Evolutionary conservation across 2,113 vertebrate species (phyloP), one percentile per base, ranked within the genome.

Genomic region (Anarrhichthys ocellatus): DNA sequence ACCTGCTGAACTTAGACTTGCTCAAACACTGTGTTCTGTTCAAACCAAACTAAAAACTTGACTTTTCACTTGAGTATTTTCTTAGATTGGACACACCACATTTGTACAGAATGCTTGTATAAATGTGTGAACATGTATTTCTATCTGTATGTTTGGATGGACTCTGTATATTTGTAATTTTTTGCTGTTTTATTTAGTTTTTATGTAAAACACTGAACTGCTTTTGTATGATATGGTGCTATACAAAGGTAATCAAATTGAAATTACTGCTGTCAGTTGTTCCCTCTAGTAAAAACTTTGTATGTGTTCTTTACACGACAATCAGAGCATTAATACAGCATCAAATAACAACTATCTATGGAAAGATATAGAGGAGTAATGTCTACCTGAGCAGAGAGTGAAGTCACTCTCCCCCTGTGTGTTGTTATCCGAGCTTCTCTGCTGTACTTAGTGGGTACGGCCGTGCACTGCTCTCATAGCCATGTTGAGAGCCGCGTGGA

Each of bases 121-220:
- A 11, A 15, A 6, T 48, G 14, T 10, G 38, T 38, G 40, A 17
- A 6, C 6, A 52, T 52, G 50, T 18, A 24, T 24, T 24, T 24
- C 1, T 56, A 56, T 56, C 8, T 24, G 63, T 42, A 6, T 42
- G 22, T 36, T 9, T 63, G 5, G 24, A 29, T 15, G 14, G 56
- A 29, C 18, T 36, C 32, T 36, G 2, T 36, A 20, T 62, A 36
- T 64, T n/a, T n/a, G 32, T 2, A 22, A 1, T 5, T 63, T 36
- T 38, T 10, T 64, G 9, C 15, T 56, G 8, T 62, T 61, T 24
- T 32, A 32, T 59, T 59, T 59, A 1, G 59, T 62, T 62, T 62
- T 62, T 36, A 34, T 62, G 17, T 62, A 62, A 62, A 62, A 34
- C 17, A 62, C 59, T 62, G 27, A 61, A 61, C 58, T 61, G 58